Percentiles rank a stretch among this genome's conserved stretches.
Conservation (phyloP, 2,797 vertebrate species). For the Melanotaenia trifasciata region DNA sequence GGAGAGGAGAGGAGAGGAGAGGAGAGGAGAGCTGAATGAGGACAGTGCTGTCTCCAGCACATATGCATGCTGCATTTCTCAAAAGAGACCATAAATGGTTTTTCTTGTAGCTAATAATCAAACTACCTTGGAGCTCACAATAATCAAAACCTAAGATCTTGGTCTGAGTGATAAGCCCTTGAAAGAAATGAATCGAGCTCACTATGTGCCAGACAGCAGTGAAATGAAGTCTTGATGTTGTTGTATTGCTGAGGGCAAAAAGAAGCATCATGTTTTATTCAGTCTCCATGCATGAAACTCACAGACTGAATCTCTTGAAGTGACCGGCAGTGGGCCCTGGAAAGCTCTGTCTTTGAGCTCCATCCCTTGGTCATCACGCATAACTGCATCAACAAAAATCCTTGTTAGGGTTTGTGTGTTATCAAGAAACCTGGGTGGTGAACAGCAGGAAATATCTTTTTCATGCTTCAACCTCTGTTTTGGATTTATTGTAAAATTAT, state of each 20-base stretch:
- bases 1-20: slow-evolving; percentile 18
- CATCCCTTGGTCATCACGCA: slow-evolving; percentile 74
- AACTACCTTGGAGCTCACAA: slow-evolving; percentile 33
- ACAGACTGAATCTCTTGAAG: slow-evolving; percentile 47
- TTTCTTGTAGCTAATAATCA: slow-evolving; percentile 42
- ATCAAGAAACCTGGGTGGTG: not conserved
- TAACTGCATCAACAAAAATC: slow-evolving; percentile 69
- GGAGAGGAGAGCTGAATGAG: slow-evolving; percentile 42
- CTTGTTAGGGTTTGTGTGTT: slow-evolving; percentile 5
- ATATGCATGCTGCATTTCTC: slow-evolving; percentile 53
- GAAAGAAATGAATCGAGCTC: slow-evolving; percentile 36
- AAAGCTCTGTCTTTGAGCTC: slow-evolving; percentile 76
- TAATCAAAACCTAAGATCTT: slow-evolving; percentile 39
- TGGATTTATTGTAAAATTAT: slow-evolving; percentile 21
- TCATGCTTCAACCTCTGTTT: slow-evolving; percentile 14
- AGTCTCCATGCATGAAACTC: slow-evolving; percentile 42
- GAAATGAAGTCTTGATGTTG: slow-evolving; percentile 61
- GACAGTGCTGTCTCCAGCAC: slow-evolving; percentile 43
- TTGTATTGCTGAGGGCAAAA: slow-evolving; percentile 59
- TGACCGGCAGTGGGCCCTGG: slow-evolving; percentile 42
- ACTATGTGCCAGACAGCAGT: slow-evolving; percentile 42
- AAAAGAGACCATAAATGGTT: slow-evolving; percentile 20
- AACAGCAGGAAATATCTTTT: slow-evolving; percentile 39
- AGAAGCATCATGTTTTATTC: slow-evolving; percentile 73
- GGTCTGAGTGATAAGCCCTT: slow-evolving; percentile 42